Evolutionary conservation across 2,888 invertebrate genomes (phyloP).

Genomic region (Auanema freiburgensis): DNA sequence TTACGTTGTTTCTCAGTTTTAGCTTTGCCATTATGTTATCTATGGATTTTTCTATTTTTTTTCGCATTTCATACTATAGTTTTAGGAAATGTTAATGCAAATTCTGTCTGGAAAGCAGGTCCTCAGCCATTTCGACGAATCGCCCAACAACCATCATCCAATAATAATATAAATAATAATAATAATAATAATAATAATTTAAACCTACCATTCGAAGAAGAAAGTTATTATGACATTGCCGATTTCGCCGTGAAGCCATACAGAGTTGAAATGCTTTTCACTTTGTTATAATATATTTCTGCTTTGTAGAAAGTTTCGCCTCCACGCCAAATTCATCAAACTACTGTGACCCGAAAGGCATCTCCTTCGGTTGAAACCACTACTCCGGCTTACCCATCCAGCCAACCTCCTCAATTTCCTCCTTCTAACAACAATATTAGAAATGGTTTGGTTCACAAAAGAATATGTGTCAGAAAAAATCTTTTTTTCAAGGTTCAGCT

Average conservation of each 20-base stretch:
- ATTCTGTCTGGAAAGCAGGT: too few species aligned
- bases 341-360: constrained; percentile 1
- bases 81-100: too few species aligned
- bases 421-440: constrained; percentile 25
- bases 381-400: constrained; percentile 34
- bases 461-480: not conserved
- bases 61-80: too few species aligned
- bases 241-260: constrained; percentile 30
- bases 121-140: too few species aligned
- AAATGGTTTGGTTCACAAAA: constrained; percentile 1
- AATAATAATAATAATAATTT: not conserved
- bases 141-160: too few species aligned
- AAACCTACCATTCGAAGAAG: constrained; percentile 27
- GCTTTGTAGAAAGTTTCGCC: constrained; percentile 19
- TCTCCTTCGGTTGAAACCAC: constrained; percentile 28
- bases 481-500: constrained; percentile 39
- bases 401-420: constrained; percentile 41
- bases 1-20: too few species aligned
- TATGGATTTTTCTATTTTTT: too few species aligned
- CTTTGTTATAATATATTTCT: not conserved
- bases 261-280: constrained; percentile 9
- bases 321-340: constrained; percentile 17
- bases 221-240: constrained; percentile 38
- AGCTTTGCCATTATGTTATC: too few species aligned
- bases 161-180: too few species aligned